phyloP scores from a whole-genome alignment of 2,113 vertebrate species.

The Pardalotus punctatus region DNA sequence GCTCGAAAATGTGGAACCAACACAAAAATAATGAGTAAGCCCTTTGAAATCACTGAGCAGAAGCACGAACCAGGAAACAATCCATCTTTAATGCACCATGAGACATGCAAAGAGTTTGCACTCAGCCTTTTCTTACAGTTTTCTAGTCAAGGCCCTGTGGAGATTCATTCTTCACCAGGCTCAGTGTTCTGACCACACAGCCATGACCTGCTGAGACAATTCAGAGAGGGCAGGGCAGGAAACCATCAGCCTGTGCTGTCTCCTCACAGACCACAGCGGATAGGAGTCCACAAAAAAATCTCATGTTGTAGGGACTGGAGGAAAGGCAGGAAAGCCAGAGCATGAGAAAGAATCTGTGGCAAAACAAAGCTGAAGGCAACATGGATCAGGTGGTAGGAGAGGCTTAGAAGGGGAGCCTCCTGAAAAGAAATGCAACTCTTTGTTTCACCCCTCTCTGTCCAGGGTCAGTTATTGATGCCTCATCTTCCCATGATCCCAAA shows the following conservation, averaged over 20 bases:
- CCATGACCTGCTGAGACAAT: background rate
- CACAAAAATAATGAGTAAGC: conserved; percentile 41
- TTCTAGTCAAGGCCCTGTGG: background rate
- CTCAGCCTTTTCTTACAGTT: background rate
- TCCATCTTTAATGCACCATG: background rate
- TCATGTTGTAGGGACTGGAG: background rate
- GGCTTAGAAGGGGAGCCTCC: background rate
- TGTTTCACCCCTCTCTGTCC: background rate
- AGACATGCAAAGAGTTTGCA: background rate
- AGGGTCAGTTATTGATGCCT: background rate
- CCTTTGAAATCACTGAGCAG: conserved; percentile 16
- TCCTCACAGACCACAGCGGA: background rate
- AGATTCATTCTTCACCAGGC: background rate
- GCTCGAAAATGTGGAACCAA: conserved; percentile 24
- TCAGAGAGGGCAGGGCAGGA: background rate
- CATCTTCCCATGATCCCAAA: background rate
- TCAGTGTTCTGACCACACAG: background rate
- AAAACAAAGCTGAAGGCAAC: background rate
- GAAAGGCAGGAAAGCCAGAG: background rate
- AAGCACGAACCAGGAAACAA: conserved; percentile 12
- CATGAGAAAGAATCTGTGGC: background rate
- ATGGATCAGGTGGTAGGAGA: background rate
- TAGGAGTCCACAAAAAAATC: background rate
- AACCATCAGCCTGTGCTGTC: background rate
- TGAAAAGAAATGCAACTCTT: background rate